Conservation (phyloP, 2,888 invertebrate species). For the Metalampra italica region DNA sequence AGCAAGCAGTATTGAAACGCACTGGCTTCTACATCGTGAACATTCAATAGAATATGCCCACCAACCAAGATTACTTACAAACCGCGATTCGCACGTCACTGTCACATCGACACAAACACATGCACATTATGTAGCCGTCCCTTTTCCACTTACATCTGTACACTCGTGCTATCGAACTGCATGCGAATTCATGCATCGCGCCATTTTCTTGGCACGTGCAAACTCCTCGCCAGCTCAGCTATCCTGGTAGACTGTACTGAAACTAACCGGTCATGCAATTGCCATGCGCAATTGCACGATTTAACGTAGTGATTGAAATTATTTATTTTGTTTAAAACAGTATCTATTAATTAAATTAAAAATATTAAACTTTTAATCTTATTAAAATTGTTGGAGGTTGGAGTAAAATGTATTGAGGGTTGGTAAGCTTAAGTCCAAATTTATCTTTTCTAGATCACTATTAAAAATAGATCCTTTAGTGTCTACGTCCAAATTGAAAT, state of each 20-base stretch:
- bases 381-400: too few species aligned
- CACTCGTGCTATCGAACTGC: conserved; percentile 46
- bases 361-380: too few species aligned
- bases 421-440: too few species aligned
- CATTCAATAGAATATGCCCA: conserved; percentile 40
- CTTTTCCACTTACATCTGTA: conserved; percentile 42
- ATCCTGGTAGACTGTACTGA: conserved; percentile 57
- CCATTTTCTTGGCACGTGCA: conserved; percentile 50
- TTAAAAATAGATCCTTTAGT: too few species aligned
- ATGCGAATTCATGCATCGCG: conserved; percentile 60
- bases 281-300: too few species aligned
- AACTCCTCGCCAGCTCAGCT: conserved; percentile 46
- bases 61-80: conserved; percentile 22
- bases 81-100: conserved; percentile 39
- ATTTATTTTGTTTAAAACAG: too few species aligned
- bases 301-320: too few species aligned
- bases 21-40: conserved; percentile 28
- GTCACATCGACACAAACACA: conserved; percentile 41
- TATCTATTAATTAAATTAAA: too few species aligned
- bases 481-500: too few species aligned
- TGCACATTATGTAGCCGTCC: conserved; percentile 41
- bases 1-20: conserved; percentile 19
- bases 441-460: too few species aligned
- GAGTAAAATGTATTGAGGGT: too few species aligned
- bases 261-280: conserved; percentile 42